These are phyloP conservation scores for Dryocosmus kuriphilus DNA, from an alignment of 2,888 invertebrate species.

Conservation along the genomic window DNA sequence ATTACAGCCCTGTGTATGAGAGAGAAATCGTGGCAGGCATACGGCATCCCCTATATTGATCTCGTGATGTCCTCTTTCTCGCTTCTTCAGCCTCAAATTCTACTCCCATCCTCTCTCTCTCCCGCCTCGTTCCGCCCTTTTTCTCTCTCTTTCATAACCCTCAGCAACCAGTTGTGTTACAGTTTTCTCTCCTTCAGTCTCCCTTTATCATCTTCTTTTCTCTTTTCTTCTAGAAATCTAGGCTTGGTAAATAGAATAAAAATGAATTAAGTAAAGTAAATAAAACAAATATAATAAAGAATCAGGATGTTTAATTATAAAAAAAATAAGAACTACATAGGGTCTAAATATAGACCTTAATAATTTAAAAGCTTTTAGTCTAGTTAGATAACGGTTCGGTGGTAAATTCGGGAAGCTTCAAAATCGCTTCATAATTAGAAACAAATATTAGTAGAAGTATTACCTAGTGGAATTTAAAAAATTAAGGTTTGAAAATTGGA, in stretches of 20 bases:
- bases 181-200: conserved; percentile 43
- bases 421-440: too few relatives aligned
- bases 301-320: not conserved
- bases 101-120: conserved; percentile 39
- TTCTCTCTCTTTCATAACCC: conserved; percentile 39
- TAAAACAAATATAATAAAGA: not conserved
- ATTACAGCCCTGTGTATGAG: conserved; percentile 38
- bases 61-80: conserved; percentile 48
- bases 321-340: not conserved
- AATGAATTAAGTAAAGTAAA: not conserved
- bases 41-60: conserved; percentile 62
- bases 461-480: too few relatives aligned
- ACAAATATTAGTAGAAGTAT: too few relatives aligned
- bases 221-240: not conserved
- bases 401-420: too few relatives aligned
- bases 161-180: conserved; percentile 15
- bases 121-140: conserved; percentile 48
- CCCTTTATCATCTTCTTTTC: conserved; percentile 45
- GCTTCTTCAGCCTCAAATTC: conserved; percentile 44
- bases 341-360: too few relatives aligned
- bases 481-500: too few relatives aligned
- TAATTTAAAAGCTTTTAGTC: too few relatives aligned
- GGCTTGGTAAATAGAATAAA: not conserved
- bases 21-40: conserved; percentile 46
- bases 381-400: too few relatives aligned